Evolutionary conservation across 2,797 vertebrate genomes (phyloP).

Genomic region (Paratrypauchen microcephalus): DNA sequence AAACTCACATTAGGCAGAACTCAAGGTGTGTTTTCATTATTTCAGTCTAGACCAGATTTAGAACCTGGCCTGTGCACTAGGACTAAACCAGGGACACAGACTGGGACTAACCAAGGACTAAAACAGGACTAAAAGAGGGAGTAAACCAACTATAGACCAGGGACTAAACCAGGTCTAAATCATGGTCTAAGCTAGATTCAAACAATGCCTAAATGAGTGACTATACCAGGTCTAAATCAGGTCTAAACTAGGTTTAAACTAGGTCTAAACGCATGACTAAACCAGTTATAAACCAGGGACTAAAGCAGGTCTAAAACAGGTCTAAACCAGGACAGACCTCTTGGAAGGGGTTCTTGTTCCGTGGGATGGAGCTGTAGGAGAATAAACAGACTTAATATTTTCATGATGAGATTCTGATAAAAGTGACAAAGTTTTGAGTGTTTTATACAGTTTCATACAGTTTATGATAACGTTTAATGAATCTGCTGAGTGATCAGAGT

Average conservation of each 20-base stretch:
- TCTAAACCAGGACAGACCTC: constrained; percentile 80
- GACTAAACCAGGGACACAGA: not conserved
- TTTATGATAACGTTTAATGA: no score
- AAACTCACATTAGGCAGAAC: not conserved
- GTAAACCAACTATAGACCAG: not conserved
- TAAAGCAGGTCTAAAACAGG: not conserved
- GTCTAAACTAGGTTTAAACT: not conserved
- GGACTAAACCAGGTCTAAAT: not conserved
- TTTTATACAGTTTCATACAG: no score
- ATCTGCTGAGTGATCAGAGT: no score
- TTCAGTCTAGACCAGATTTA: no score
- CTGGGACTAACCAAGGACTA: not conserved
- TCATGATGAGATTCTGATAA: no score
- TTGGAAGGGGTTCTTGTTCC: constrained; percentile 98
- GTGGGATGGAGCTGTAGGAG: constrained; percentile 88
- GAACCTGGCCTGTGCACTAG: no score
- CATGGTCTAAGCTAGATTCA: not conserved
- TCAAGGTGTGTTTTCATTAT: no score
- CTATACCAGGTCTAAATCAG: not conserved
- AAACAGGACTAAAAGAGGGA: not conserved
- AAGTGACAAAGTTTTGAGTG: not conserved
- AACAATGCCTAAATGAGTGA: not conserved
- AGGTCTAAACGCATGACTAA: not conserved
- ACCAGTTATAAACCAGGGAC: not conserved
- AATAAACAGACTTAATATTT: constrained; percentile 31